These are phyloP conservation scores for Microcebus ravelobensis DNA, from an alignment of 2,113 vertebrate species.

Conservation along the genomic window DNA sequence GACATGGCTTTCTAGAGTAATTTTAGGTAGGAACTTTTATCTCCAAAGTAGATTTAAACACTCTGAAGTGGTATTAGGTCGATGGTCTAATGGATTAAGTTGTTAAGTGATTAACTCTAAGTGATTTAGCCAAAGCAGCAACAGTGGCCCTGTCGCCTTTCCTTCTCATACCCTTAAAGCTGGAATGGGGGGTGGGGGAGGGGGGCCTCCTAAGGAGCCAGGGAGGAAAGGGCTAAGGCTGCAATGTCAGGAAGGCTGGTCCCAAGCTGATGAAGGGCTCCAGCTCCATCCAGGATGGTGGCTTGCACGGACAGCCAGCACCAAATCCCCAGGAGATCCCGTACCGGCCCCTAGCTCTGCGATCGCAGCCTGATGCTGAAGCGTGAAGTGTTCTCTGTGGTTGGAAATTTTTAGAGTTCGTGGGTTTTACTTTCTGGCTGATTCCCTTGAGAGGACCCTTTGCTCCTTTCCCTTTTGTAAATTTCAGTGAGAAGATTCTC, in stretches of 20 bases:
- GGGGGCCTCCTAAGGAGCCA: not conserved
- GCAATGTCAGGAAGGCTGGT: not conserved
- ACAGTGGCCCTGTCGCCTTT: not conserved
- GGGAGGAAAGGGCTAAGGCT: not conserved
- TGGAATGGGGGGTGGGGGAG: not conserved
- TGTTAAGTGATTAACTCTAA: not conserved
- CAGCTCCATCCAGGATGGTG: not conserved
- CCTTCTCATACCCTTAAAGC: not conserved
- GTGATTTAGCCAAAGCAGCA: not conserved
- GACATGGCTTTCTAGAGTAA: not conserved
- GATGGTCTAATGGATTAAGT: not conserved
- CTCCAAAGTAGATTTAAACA: not conserved
- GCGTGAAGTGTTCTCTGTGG: not conserved
- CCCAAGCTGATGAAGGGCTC: not conserved
- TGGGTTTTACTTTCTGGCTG: constrained; percentile 28
- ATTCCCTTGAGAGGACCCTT: constrained; percentile 7
- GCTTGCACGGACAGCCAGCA: not conserved
- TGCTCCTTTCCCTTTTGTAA: constrained; percentile 30
- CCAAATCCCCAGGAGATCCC: not conserved
- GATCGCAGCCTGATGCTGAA: not conserved
- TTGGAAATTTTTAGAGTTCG: not conserved
- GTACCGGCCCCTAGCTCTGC: not conserved
- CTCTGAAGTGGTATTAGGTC: not conserved
- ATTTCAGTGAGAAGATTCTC: constrained; percentile 26
- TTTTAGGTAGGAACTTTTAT: not conserved